A percentile compares a stretch with the other conserved stretches of the same genome.
Evolutionary conservation across 1,140 invertebrate species (phyloP).

Genomic region (Caenorhabditis remanei): DNA sequence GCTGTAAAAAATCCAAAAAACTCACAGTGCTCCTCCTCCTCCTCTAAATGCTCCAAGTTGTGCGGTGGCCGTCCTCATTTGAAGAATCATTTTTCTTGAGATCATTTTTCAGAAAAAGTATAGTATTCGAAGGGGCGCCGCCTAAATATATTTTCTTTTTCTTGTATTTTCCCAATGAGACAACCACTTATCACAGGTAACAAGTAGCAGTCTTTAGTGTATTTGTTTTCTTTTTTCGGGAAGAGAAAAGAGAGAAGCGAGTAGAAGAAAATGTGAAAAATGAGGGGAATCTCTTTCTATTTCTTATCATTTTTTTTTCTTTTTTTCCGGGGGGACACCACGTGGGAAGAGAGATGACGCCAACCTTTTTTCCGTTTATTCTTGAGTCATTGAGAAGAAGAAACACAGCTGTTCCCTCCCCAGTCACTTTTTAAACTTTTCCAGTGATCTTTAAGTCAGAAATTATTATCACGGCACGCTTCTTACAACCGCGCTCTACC

Average conservation of each 20-base stretch:
- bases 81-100: slow-evolving; percentile 3
- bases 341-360: background rate
- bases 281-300: no score
- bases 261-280: no score
- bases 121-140: background rate
- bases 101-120: slow-evolving; percentile 14
- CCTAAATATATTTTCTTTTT: background rate
- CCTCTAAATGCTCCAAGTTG: no score
- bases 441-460: no score
- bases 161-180: background rate
- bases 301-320: background rate
- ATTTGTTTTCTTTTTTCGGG: background rate
- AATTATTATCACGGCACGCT: no score
- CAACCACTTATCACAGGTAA: background rate
- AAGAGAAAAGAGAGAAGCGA: background rate
- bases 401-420: slow-evolving; percentile 5
- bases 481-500: no score
- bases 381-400: background rate
- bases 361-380: no score
- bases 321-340: background rate
- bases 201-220: no score
- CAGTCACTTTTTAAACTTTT: no score
- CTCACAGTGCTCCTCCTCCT: background rate
- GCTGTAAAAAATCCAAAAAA: background rate
- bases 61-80: no score